Evolutionary conservation across 2,888 invertebrate species (phyloP), one percentile per base, ranked within the genome.

Genomic region (Lepidocyrtoides sp.): DNA sequence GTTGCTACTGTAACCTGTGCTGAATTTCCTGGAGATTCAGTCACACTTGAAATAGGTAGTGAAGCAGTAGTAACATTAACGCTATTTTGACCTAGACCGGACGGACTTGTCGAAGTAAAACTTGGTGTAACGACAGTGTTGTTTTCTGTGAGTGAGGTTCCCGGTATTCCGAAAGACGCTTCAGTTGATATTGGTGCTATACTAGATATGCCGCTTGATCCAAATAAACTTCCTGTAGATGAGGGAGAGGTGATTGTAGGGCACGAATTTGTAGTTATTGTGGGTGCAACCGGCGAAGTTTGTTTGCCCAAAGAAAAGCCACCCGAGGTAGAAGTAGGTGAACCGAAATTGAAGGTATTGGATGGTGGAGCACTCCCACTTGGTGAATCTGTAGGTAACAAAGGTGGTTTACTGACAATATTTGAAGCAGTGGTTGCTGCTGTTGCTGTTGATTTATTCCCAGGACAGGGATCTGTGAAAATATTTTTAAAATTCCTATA

Each of bases 271-370:
- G 82, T 87, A 0, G 91, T 63, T 2, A 54, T 60, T 0, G 87
- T 72, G 32, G 44, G 57, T 36, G 82, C 29, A 17, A 36, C 36
- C 0, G 87, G 60, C 12, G 57, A 63, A 20, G 57, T 54, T 82
- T 69, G 77, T 29, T 54, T 89, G 12, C 88, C 88, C 54, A 88
- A 88, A 8, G 88, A 66, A 66, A 91, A 88, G n/a, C 66, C 83
- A 2, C 54, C 54, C 17, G 54, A 20, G 2, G 60, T 10, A 63
- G 60, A 10, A 2, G 60, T 1, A 63, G 60, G 60, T 10, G 60
- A 23, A 29, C 60, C 60, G 29, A 63, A 63, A 63, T 66, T 63
- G 17, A 63, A 60, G 63, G 14, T 63, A 8, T 14, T 66, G 3
- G 66, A 3, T 66, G 60, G 2, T 10, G 66, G n/a, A n/a, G 66